phyloP scores from a whole-genome alignment of 2,113 vertebrate species.

The Acanthisitta chloris region DNA sequence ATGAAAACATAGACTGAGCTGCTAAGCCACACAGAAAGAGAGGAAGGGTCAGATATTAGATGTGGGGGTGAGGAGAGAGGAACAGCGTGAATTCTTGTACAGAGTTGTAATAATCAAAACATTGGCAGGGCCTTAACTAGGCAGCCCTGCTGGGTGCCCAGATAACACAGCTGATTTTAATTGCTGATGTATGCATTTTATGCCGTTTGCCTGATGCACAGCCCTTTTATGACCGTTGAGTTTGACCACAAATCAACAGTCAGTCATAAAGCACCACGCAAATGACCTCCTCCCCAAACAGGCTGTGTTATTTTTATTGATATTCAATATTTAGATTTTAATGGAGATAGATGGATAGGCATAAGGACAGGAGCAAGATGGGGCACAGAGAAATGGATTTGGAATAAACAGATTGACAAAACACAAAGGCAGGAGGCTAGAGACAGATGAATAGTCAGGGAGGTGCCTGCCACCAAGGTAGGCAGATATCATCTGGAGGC shows the following conservation, averaged over 20 bases:
- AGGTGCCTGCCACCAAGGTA: slow-evolving; percentile 42
- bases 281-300: background rate
- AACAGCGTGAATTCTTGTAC: slow-evolving; percentile 51
- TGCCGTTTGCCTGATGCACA: slow-evolving; percentile 1
- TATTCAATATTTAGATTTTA: slow-evolving; percentile 56
- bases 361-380: background rate
- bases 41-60: slow-evolving; percentile 23
- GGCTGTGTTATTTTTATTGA: slow-evolving; percentile 29
- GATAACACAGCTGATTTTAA: slow-evolving; percentile 37
- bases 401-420: background rate
- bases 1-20: background rate
- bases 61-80: background rate
- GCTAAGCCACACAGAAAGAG: background rate
- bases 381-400: background rate
- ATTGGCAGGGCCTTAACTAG: slow-evolving; percentile 39
- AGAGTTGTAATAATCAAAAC: slow-evolving; percentile 37
- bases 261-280: background rate
- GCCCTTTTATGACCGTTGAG: background rate
- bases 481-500: slow-evolving; percentile 15
- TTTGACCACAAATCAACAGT: slow-evolving; percentile 48
- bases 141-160: slow-evolving; percentile 38
- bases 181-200: slow-evolving; percentile 29
- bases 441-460: background rate
- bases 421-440: background rate
- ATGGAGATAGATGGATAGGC: background rate